Evolutionary conservation across 2,797 vertebrate species (phyloP).

Genomic region (Siniperca scherzeri): DNA sequence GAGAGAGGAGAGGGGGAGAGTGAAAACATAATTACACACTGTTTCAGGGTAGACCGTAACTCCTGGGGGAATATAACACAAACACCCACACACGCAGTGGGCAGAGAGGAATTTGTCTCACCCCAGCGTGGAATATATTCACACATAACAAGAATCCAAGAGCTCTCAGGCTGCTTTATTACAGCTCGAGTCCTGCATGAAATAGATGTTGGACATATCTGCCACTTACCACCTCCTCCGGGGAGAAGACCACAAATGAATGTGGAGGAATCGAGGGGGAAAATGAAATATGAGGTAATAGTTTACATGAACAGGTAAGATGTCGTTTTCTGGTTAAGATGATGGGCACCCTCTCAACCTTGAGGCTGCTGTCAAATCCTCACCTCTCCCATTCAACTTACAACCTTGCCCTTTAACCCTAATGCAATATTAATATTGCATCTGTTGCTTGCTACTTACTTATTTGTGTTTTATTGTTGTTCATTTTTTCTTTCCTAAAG

Average conservation of each 20-base stretch:
- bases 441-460: neutral
- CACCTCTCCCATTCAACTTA: slow-evolving; percentile 11
- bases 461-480: neutral
- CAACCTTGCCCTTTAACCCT: neutral
- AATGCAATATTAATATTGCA: slow-evolving; percentile 19
- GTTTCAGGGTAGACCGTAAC: slow-evolving; percentile 68
- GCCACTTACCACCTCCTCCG: slow-evolving; percentile 51
- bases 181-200: slow-evolving; percentile 62
- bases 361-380: slow-evolving; percentile 10
- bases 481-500: neutral
- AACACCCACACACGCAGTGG: slow-evolving; percentile 65
- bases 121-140: slow-evolving; percentile 73
- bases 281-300: slow-evolving; percentile 68
- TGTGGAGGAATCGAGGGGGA: slow-evolving; percentile 30
- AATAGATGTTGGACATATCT: slow-evolving; percentile 63
- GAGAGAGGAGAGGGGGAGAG: slow-evolving; percentile 49
- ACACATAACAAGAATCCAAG: slow-evolving; percentile 75
- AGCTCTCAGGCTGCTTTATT: slow-evolving; percentile 67
- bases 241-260: slow-evolving; percentile 53
- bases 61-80: slow-evolving; percentile 63
- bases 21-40: slow-evolving; percentile 74
- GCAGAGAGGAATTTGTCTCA: slow-evolving; percentile 70
- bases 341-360: neutral
- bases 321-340: slow-evolving; percentile 37
- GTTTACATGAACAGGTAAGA: slow-evolving; percentile 68